These are phyloP conservation scores for Malacoctenus gilli DNA, from an alignment of 2,797 vertebrate genomes.

Conservation along the genomic window DNA sequence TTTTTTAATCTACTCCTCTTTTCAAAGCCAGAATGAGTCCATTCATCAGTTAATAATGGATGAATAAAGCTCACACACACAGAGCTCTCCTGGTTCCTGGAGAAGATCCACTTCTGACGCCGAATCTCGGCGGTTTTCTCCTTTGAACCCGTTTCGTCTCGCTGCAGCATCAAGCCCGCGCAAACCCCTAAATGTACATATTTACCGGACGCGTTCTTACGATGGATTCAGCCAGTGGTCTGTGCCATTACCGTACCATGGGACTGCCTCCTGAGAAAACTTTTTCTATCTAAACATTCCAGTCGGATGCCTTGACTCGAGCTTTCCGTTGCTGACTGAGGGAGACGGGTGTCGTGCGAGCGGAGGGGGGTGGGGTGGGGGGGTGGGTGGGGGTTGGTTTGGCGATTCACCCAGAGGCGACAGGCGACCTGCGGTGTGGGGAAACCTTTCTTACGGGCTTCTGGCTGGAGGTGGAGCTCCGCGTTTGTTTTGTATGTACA, in stretches of 20 bases:
- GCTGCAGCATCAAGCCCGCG: constrained; percentile 28
- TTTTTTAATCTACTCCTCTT: neutral
- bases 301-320: constrained; percentile 79
- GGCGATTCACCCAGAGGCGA: constrained; percentile 43
- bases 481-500: constrained; percentile 34
- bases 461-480: constrained; percentile 44
- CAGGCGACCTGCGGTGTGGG: constrained; percentile 42
- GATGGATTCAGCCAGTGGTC: constrained; percentile 41
- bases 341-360: constrained; percentile 39
- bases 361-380: constrained; percentile 36
- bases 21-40: neutral
- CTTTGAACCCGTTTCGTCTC: constrained; percentile 39
- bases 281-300: constrained; percentile 83
- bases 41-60: constrained; percentile 3
- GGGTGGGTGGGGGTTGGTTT: constrained; percentile 32
- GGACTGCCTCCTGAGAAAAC: constrained; percentile 73
- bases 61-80: no score
- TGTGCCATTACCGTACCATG: constrained; percentile 61
- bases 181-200: constrained; percentile 68
- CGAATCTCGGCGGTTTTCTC: constrained; percentile 28
- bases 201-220: constrained; percentile 55
- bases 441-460: constrained; percentile 26
- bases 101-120: neutral
- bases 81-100: no score
- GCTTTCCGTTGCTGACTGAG: constrained; percentile 53